Percentiles rank a stretch among this genome's conserved stretches.
Evolutionary conservation across 2,888 invertebrate genomes (phyloP).

Genomic region (Deilephila porcellus): DNA sequence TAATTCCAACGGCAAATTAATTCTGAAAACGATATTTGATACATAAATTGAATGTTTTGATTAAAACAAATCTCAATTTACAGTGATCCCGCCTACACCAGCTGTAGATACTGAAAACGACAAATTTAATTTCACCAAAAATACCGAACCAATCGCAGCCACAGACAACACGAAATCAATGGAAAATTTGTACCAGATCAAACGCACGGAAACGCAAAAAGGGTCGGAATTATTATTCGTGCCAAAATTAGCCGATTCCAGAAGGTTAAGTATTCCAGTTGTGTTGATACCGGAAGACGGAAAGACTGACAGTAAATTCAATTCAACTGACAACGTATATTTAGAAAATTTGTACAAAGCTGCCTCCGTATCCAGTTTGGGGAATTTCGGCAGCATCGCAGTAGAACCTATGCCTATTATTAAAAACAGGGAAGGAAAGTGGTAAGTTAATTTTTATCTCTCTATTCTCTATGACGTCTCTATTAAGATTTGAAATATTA

Average conservation of each 20-base stretch:
- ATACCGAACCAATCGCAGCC: slow-evolving; percentile 31
- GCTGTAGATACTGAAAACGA: slow-evolving; percentile 63
- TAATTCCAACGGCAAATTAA: not conserved
- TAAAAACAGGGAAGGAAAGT: slow-evolving; percentile 80
- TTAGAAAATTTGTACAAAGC: slow-evolving; percentile 78
- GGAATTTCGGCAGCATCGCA: slow-evolving; percentile 74
- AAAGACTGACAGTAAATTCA: slow-evolving; percentile 72
- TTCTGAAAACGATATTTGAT: not conserved
- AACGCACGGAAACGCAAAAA: slow-evolving; percentile 57
- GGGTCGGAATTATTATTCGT: slow-evolving; percentile 67
- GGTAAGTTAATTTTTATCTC: slow-evolving; percentile 56
- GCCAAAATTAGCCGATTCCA: slow-evolving; percentile 67
- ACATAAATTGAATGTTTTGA: not conserved
- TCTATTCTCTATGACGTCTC: not conserved
- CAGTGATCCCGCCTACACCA: slow-evolving; percentile 80
- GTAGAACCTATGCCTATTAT: slow-evolving; percentile 79
- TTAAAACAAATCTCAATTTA: slow-evolving; percentile 17
- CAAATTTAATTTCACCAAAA: slow-evolving; percentile 66
- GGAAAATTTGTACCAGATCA: slow-evolving; percentile 67
- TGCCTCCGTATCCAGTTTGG: slow-evolving; percentile 76
- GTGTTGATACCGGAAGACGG: slow-evolving; percentile 70
- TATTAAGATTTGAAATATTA: not conserved
- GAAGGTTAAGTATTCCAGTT: slow-evolving; percentile 76
- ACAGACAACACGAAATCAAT: slow-evolving; percentile 63
- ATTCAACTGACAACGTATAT: slow-evolving; percentile 72